Evolutionary conservation across 1,140 invertebrate species (phyloP).

Genomic region (Venturia canescens): DNA sequence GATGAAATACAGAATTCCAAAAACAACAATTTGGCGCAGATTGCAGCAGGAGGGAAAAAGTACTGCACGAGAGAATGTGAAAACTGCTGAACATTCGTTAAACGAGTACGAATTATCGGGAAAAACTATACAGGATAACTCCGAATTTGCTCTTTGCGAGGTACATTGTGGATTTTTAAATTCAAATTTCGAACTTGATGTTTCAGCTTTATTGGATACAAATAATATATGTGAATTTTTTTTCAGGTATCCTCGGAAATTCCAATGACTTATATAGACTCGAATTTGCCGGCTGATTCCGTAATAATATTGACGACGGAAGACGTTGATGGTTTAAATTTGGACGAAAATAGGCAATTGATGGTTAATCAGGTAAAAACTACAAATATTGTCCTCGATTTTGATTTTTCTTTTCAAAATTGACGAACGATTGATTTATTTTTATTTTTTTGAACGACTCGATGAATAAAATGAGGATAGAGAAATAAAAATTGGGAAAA

Average conservation of each 20-base stretch:
- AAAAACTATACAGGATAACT: constrained; percentile 34
- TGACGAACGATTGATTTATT: not conserved
- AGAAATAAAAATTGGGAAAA: too few relatives aligned
- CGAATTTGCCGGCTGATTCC: constrained; percentile 70
- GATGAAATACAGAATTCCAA: constrained; percentile 78
- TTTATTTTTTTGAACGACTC: not conserved
- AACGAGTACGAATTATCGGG: constrained; percentile 7
- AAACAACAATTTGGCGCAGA: constrained; percentile 81
- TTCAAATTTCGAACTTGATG: too few relatives aligned
- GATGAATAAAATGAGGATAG: too few relatives aligned
- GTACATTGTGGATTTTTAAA: too few relatives aligned
- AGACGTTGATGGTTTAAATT: constrained; percentile 68
- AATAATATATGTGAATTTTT: too few relatives aligned
- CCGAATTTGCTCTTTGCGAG: constrained; percentile 34
- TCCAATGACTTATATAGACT: constrained; percentile 74
- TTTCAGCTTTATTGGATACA: too few relatives aligned
- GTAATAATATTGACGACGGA: constrained; percentile 73
- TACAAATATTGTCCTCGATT: too few relatives aligned
- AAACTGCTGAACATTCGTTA: constrained; percentile 29
- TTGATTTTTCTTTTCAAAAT: not conserved
- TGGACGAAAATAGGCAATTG: constrained; percentile 68
- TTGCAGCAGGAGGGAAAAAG: constrained; percentile 72
- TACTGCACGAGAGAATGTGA: not conserved
- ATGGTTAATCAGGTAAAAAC: constrained; percentile 67
- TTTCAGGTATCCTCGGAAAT: constrained; percentile 65